These are phyloP conservation scores for Thamnophis sirtalis DNA, from an alignment of 2,113 vertebrate genomes.

Conservation along the genomic window DNA sequence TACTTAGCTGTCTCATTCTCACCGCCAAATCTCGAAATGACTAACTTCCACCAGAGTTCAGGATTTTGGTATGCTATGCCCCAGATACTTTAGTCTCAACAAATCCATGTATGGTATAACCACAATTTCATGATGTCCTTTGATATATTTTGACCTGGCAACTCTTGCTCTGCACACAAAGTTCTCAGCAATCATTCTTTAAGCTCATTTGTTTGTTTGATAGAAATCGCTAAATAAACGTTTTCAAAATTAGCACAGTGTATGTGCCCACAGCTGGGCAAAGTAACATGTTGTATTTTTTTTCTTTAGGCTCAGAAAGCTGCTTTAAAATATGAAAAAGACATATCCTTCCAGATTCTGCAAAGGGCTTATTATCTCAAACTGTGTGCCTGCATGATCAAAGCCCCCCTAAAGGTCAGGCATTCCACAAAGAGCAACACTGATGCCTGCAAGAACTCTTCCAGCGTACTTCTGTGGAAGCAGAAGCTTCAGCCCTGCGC, in stretches of 20 bases:
- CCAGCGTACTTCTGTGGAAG: conserved; percentile 43
- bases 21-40: background rate
- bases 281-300: conserved; percentile 42
- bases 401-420: conserved; percentile 68
- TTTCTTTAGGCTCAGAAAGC: conserved; percentile 50
- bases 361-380: conserved; percentile 61
- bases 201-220: background rate
- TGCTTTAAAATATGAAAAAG: conserved; percentile 9
- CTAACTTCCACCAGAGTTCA: background rate
- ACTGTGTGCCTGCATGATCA: conserved; percentile 64
- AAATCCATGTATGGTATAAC: background rate
- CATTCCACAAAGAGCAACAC: conserved; percentile 60
- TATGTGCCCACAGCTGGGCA: background rate
- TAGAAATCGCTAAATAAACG: background rate
- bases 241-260: background rate
- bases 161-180: background rate
- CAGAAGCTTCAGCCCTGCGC: conserved; percentile 14
- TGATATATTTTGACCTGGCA: conserved; percentile 4
- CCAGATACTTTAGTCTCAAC: background rate
- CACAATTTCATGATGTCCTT: background rate
- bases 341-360: conserved; percentile 63
- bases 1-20: background rate
- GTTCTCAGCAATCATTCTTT: background rate
- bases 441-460: conserved; percentile 47
- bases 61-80: background rate